Percentiles rank a stretch among this genome's conserved stretches.
These are phyloP conservation scores for Gastrophryne carolinensis DNA, from an alignment of 2,797 vertebrate genomes.

Conservation along the genomic window DNA sequence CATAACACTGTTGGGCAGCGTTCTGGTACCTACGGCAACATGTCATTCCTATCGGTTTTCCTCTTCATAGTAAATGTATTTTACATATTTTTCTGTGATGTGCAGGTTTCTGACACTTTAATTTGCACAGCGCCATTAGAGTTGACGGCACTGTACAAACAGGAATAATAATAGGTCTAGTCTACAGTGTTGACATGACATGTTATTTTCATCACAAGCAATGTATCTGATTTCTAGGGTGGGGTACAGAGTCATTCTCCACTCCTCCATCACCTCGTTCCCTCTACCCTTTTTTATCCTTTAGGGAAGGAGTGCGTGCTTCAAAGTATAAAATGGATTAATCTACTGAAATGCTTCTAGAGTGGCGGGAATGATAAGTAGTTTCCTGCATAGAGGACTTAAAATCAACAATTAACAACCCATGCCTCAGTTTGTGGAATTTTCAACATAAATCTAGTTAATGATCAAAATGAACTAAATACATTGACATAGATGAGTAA, in stretches of 20 bases:
- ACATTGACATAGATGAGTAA: not conserved
- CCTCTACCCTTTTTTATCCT: constrained; percentile 24
- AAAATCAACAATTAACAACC: constrained; percentile 3
- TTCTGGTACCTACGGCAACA: too few species aligned
- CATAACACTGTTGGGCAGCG: too few species aligned
- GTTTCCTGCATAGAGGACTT: not conserved
- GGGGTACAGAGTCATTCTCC: constrained; percentile 26
- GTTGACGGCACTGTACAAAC: too few species aligned
- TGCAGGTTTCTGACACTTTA: too few species aligned
- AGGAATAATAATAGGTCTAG: too few species aligned
- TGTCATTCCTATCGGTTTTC: too few species aligned
- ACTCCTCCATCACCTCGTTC: constrained; percentile 14
- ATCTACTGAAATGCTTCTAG: constrained; percentile 2
- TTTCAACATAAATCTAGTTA: constrained; percentile 10
- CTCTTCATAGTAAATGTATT: too few species aligned
- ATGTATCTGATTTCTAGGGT: constrained; percentile 35
- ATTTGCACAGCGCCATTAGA: too few species aligned
- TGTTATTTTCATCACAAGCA: not conserved
- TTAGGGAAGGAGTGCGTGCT: not conserved
- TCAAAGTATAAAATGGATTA: constrained; percentile 24
- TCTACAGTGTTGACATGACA: constrained; percentile 1
- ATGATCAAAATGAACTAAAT: constrained; percentile 6
- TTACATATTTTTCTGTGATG: too few species aligned
- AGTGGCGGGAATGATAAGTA: constrained; percentile 1
- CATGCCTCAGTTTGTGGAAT: not conserved